Evolutionary conservation across 2,797 vertebrate species (phyloP).

Genomic region (Artibeus lituratus): DNA sequence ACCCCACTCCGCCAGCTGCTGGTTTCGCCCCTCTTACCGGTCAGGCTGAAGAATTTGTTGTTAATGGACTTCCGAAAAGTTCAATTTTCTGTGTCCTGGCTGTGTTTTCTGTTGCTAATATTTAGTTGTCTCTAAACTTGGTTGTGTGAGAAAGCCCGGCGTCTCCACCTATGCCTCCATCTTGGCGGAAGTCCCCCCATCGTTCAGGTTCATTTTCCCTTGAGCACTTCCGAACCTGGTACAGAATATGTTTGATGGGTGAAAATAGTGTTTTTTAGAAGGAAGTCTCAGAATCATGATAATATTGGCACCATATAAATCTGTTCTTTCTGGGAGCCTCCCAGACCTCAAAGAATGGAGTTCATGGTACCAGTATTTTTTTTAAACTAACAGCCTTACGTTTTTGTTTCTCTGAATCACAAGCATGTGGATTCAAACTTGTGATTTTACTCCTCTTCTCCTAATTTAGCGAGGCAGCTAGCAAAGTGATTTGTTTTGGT

Average conservation of each 20-base stretch:
- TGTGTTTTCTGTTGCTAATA: too few species aligned
- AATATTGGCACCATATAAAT: neutral
- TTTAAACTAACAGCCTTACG: neutral
- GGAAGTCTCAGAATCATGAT: neutral
- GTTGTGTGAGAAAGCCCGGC: too few species aligned
- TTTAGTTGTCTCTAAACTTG: too few species aligned
- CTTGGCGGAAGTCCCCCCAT: too few species aligned
- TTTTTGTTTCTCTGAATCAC: slow-evolving; percentile 48
- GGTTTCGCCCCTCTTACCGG: too few species aligned
- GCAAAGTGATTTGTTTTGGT: neutral
- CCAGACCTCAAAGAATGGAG: slow-evolving; percentile 10
- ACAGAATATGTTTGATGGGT: slow-evolving; percentile 7
- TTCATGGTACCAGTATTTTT: neutral
- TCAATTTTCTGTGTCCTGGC: too few species aligned
- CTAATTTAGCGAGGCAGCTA: neutral
- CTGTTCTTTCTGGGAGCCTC: neutral
- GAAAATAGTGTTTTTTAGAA: neutral
- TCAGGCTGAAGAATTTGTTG: too few species aligned
- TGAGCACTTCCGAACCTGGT: neutral
- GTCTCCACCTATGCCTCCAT: too few species aligned
- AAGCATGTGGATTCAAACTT: neutral
- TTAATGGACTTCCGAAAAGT: too few species aligned
- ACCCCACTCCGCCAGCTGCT: too few species aligned
- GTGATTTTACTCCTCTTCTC: neutral
- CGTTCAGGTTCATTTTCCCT: slow-evolving; percentile 1